Evolutionary conservation across 2,113 vertebrate genomes (phyloP).

Genomic region (Orthochromis indermauri): DNA sequence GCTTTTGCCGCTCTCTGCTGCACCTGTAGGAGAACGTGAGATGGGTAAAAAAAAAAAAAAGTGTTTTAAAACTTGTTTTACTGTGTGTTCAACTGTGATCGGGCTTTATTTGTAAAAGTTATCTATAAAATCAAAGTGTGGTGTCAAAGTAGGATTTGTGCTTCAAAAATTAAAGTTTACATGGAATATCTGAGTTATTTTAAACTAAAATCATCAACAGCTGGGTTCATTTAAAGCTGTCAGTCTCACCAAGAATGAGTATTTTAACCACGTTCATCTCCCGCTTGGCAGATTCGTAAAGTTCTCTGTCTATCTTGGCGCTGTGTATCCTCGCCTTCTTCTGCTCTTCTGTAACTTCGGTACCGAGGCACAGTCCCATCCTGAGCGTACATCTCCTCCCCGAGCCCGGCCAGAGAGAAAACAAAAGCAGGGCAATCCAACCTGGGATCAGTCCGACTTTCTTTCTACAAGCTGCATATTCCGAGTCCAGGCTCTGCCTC

Average conservation of each 20-base stretch:
- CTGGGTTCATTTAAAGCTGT: neutral
- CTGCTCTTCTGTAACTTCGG: constrained; percentile 68
- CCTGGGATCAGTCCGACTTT: neutral
- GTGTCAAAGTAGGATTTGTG: neutral
- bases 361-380: constrained; percentile 76
- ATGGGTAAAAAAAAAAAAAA: neutral
- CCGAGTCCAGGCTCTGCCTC: neutral
- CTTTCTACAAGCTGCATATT: neutral
- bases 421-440: neutral
- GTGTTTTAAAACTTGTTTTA: neutral
- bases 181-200: neutral
- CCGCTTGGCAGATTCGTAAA: constrained; percentile 65
- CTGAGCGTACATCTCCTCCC: constrained; percentile 52
- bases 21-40: constrained; percentile 46
- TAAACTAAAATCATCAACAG: neutral
- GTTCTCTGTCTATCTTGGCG: constrained; percentile 64
- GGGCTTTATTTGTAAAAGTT: neutral
- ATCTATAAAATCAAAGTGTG: neutral
- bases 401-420: neutral
- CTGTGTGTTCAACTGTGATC: neutral
- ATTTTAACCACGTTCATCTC: constrained; percentile 76
- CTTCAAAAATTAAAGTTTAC: neutral
- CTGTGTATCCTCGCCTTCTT: constrained; percentile 69
- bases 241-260: constrained; percentile 70
- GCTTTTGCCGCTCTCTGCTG: constrained; percentile 75